A percentile compares a stretch with the other conserved stretches of the same genome.
Conservation (phyloP, 1,140 invertebrate genomes). For the Caenorhabditis inopinata region DNA sequence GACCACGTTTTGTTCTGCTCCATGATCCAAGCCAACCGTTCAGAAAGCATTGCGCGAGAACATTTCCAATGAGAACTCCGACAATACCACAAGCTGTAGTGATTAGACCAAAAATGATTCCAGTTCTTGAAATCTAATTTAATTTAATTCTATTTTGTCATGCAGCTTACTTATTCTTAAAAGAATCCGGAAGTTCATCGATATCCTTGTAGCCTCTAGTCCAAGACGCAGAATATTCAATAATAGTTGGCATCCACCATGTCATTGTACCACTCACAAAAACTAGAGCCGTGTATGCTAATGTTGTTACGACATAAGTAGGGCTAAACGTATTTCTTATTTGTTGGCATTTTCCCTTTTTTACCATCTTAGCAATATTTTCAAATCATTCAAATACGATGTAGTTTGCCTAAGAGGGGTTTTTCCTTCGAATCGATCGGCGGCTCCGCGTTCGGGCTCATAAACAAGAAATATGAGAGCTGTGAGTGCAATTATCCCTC, state of each 20-base stretch:
- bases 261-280: slow-evolving; percentile 41
- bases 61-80: neutral
- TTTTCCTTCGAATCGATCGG: slow-evolving; percentile 1
- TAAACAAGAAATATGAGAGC: slow-evolving; percentile 79
- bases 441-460: slow-evolving; percentile 79
- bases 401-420: neutral
- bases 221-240: slow-evolving; percentile 7
- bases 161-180: neutral
- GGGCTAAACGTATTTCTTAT: neutral
- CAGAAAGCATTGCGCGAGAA: neutral
- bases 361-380: neutral
- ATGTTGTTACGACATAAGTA: slow-evolving; percentile 30
- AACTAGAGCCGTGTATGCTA: slow-evolving; percentile 32
- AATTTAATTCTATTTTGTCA: neutral
- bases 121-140: neutral
- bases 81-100: neutral
- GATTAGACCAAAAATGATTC: neutral
- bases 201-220: neutral
- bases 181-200: neutral
- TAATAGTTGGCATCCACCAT: slow-evolving; percentile 41
- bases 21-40: neutral
- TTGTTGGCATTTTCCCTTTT: neutral
- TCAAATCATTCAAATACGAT: slow-evolving; percentile 29
- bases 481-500: slow-evolving; percentile 78
- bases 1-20: neutral